Evolutionary conservation across 2,797 vertebrate genomes (phyloP).

Genomic region (Gymnodraco acuticeps): DNA sequence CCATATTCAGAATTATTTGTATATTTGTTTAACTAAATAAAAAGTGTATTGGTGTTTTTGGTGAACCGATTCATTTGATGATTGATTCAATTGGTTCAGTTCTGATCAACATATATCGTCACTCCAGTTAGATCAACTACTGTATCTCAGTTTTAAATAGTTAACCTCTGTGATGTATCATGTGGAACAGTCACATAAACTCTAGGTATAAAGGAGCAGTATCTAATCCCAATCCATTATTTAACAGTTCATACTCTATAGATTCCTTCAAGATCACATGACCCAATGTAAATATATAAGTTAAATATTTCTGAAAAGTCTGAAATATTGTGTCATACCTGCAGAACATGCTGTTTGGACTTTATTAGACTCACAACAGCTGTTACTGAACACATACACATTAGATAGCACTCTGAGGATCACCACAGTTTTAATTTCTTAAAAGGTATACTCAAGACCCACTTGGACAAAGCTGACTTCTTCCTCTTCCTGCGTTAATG

Average conservation of each 20-base stretch:
- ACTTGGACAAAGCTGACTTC: constrained; percentile 45
- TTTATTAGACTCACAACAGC: not conserved
- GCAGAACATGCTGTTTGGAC: not conserved
- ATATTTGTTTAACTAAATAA: too few species aligned
- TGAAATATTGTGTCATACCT: not conserved
- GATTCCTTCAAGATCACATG: not conserved
- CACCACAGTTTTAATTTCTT: not conserved
- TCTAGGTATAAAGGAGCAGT: not conserved
- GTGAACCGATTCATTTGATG: not conserved
- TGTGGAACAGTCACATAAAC: not conserved
- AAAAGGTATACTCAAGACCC: constrained; percentile 8
- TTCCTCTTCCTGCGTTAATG: constrained; percentile 4
- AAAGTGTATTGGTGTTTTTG: not conserved
- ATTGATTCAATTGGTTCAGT: not conserved
- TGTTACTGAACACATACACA: not conserved
- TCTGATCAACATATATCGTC: not conserved
- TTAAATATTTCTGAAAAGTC: not conserved
- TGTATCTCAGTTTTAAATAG: not conserved
- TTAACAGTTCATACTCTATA: not conserved
- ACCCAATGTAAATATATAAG: not conserved
- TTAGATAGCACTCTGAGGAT: not conserved
- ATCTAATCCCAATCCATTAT: not conserved
- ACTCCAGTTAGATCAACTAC: not conserved
- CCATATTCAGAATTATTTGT: too few species aligned
- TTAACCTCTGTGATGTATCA: not conserved